Evolutionary conservation across 2,113 vertebrate species (phyloP).

Genomic region (Neomonachus schauinslandi): DNA sequence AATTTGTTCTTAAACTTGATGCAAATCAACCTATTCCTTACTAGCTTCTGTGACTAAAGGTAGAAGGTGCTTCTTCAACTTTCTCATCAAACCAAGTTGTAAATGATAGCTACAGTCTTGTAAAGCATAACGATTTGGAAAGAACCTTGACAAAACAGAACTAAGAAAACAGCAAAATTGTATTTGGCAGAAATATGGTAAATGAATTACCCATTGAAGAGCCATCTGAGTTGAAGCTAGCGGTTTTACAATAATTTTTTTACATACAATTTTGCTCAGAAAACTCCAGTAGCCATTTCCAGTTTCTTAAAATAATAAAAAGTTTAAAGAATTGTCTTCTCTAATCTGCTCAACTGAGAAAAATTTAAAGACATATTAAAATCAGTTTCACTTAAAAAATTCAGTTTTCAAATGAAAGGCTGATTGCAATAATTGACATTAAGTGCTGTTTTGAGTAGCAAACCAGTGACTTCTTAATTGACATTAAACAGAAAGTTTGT

Average conservation of each 20-base stretch:
- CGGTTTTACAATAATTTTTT: slow-evolving; percentile 23
- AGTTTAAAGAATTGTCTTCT: slow-evolving; percentile 65
- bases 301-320: slow-evolving; percentile 45
- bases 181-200: neutral
- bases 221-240: neutral
- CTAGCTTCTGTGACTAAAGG: neutral
- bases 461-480: slow-evolving; percentile 76
- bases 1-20: neutral
- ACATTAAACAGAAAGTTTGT: slow-evolving; percentile 75
- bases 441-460: slow-evolving; percentile 78
- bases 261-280: neutral
- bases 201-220: neutral
- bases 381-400: slow-evolving; percentile 69
- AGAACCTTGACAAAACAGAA: neutral
- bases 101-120: neutral
- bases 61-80: neutral
- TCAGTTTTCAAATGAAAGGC: slow-evolving; percentile 70
- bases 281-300: slow-evolving; percentile 37
- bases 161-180: neutral
- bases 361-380: slow-evolving; percentile 72
- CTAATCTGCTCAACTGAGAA: slow-evolving; percentile 50
- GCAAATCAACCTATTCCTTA: neutral
- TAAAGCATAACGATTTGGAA: neutral
- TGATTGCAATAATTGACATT: slow-evolving; percentile 77
- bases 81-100: neutral